Conservation (phyloP, 2,797 vertebrate species). For the Paedocypris micromegethes region DNA sequence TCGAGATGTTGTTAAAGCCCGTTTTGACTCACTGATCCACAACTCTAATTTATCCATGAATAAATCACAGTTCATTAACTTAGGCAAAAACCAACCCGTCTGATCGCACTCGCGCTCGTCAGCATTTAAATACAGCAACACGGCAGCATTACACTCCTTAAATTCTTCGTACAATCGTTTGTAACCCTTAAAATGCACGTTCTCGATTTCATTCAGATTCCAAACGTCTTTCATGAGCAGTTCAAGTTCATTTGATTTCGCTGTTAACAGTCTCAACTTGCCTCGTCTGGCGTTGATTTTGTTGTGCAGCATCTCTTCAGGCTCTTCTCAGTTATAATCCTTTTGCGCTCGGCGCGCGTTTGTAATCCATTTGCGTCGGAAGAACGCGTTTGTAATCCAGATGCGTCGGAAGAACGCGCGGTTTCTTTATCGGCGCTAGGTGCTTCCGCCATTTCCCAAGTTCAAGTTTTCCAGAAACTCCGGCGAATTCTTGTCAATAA, state of each 20-base stretch:
- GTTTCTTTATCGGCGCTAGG: too few relatives aligned
- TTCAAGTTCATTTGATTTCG: slow-evolving; percentile 28
- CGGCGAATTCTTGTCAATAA: too few relatives aligned
- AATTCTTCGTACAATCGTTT: slow-evolving; percentile 1
- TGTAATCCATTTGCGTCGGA: too few relatives aligned
- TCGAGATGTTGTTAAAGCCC: not conserved
- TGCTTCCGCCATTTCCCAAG: too few relatives aligned
- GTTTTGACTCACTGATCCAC: slow-evolving; percentile 11
- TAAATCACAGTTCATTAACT: not conserved
- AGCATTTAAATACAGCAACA: slow-evolving; percentile 10
- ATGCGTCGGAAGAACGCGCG: too few relatives aligned
- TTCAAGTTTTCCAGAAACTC: too few relatives aligned
- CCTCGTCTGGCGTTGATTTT: slow-evolving; percentile 14
- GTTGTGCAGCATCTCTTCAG: slow-evolving; percentile 6
- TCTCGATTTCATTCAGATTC: slow-evolving; percentile 1
- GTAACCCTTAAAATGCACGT: not conserved
- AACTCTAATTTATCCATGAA: slow-evolving; percentile 3
- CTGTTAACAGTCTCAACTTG: slow-evolving; percentile 26
- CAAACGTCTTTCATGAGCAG: not conserved
- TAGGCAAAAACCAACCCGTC: slow-evolving; percentile 19
- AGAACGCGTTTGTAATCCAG: too few relatives aligned
- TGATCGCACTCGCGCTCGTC: slow-evolving; percentile 22
- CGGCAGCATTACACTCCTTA: slow-evolving; percentile 1
- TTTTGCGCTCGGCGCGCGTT: not conserved
- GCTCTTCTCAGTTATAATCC: slow-evolving; percentile 13